These are phyloP conservation scores for Corythaeola cristata DNA, from an alignment of 2,113 vertebrate genomes.

Conservation along the genomic window DNA sequence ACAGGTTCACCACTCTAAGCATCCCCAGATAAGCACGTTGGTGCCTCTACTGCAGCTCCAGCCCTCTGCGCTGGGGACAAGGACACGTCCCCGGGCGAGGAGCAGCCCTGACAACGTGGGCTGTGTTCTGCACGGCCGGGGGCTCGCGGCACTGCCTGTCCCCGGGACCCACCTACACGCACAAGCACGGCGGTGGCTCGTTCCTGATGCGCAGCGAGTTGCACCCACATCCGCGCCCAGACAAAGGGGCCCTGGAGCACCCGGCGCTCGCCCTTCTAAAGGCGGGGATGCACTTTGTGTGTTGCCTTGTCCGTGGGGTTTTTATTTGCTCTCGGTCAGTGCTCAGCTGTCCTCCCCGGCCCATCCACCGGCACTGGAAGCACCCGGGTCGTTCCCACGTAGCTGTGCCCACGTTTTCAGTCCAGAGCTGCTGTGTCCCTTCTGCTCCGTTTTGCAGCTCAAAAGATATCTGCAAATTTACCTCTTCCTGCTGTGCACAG, in stretches of 20 bases:
- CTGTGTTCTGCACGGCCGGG: not conserved
- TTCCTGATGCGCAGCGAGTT: not conserved
- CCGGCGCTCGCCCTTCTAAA: not conserved
- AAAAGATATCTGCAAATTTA: fast-evolving
- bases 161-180: constrained; percentile 34
- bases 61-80: not conserved
- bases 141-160: not conserved
- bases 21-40: no score
- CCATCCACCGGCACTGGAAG: no score
- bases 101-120: constrained; percentile 16
- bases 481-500: not conserved
- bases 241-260: not conserved
- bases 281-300: not conserved
- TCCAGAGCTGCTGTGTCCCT: fast-evolving
- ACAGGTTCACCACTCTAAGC: fast-evolving
- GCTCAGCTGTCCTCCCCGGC: fast-evolving
- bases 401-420: fast-evolving
- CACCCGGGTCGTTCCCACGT: fast-evolving
- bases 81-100: not conserved
- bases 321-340: fast-evolving
- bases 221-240: not conserved
- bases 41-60: not conserved
- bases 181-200: not conserved
- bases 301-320: not conserved
- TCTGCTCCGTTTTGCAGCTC: not conserved